Conservation (phyloP, 1,140 invertebrate species). For the Cryptotermes secundus region DNA sequence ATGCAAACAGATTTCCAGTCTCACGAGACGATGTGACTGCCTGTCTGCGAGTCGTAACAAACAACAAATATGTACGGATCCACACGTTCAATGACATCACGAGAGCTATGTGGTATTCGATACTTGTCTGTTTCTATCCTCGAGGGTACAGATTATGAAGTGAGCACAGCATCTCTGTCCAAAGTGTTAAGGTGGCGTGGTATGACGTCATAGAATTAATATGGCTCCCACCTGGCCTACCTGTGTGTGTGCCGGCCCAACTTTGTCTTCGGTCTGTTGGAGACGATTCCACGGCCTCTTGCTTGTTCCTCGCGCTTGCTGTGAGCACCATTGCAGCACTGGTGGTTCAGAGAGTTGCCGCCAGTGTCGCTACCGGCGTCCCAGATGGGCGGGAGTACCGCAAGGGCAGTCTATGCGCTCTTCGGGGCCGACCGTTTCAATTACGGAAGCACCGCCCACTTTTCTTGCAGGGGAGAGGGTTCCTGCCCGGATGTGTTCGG, state of each 20-base stretch:
- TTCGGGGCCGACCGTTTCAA: not conserved
- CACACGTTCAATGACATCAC: too few relatives aligned
- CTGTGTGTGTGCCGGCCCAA: not conserved
- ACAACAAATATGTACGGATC: too few relatives aligned
- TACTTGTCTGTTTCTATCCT: not conserved
- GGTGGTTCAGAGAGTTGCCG: not conserved
- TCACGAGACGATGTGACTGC: too few relatives aligned
- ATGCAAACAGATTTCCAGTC: too few relatives aligned
- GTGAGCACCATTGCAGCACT: slow-evolving; percentile 9
- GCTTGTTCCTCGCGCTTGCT: not conserved
- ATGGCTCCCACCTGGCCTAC: slow-evolving; percentile 10
- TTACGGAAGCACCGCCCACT: not conserved
- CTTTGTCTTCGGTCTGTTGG: not conserved
- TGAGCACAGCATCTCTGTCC: not conserved
- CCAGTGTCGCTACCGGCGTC: not conserved
- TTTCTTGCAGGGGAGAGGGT: too few relatives aligned
- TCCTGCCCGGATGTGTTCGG: not conserved
- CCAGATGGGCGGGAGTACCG: not conserved
- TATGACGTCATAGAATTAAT: not conserved
- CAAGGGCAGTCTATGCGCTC: not conserved
- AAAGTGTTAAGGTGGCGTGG: slow-evolving; percentile 6
- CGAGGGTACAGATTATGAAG: not conserved
- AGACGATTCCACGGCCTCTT: not conserved
- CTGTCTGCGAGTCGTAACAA: too few relatives aligned
- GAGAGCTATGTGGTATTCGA: too few relatives aligned